These are phyloP conservation scores for Eutrigla gurnardus DNA, from an alignment of 2,797 vertebrate genomes.

Conservation along the genomic window DNA sequence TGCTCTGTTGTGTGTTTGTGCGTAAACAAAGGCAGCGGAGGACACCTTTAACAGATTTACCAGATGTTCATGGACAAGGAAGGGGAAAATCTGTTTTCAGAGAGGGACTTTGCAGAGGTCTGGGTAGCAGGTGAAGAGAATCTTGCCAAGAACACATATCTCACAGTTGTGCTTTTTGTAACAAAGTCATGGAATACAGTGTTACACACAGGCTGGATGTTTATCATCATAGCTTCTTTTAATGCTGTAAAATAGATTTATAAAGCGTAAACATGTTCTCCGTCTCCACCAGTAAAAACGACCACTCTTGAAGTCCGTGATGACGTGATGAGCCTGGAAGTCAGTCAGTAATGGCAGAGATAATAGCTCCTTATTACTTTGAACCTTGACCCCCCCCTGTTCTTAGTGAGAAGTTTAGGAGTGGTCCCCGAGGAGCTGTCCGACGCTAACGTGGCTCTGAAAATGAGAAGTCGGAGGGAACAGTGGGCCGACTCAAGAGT, in stretches of 20 bases:
- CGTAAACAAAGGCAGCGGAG: conserved; percentile 77
- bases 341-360: conserved; percentile 71
- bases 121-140: conserved; percentile 81
- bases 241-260: conserved; percentile 21
- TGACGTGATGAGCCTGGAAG: conserved; percentile 73
- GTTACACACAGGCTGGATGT: conserved; percentile 24
- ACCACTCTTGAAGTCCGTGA: conserved; percentile 63
- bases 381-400: conserved; percentile 70
- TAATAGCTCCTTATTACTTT: conserved; percentile 81
- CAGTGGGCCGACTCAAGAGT: conserved; percentile 66
- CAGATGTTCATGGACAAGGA: conserved; percentile 76
- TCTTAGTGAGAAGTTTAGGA: conserved; percentile 74
- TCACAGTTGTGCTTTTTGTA: conserved; percentile 60
- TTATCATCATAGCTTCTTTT: conserved; percentile 32
- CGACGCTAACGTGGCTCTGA: conserved; percentile 59
- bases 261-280: conserved; percentile 44
- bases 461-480: conserved; percentile 80
- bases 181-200: conserved; percentile 49
- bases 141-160: conserved; percentile 71
- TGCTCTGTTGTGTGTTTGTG: conserved; percentile 79
- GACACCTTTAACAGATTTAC: conserved; percentile 80
- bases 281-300: conserved; percentile 44
- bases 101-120: conserved; percentile 73
- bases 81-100: conserved; percentile 67
- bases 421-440: conserved; percentile 74